Conservation (phyloP, 2,113 vertebrate species). For the Cebus imitator region DNA sequence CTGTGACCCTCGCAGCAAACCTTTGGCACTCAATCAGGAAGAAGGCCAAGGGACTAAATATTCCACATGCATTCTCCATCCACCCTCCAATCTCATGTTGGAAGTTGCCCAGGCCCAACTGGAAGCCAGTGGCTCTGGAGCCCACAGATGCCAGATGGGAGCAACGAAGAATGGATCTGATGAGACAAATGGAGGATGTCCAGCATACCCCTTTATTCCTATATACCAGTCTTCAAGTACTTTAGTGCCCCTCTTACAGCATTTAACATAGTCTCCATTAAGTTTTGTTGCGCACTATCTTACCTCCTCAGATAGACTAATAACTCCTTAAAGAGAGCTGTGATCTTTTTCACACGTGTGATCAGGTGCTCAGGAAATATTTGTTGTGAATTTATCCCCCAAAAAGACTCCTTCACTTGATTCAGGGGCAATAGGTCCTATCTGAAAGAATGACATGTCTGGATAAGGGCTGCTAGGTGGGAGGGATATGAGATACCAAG, state of each 20-base stretch:
- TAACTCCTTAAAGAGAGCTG: neutral
- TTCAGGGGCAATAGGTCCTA: neutral
- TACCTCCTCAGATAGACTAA: neutral
- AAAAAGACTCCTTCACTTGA: neutral
- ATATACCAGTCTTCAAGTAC: neutral
- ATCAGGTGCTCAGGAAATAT: neutral
- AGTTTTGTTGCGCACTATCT: neutral
- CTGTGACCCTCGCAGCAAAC: neutral
- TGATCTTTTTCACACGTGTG: neutral
- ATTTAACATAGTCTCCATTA: neutral
- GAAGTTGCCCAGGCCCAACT: neutral
- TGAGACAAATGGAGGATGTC: neutral
- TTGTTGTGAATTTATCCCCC: neutral
- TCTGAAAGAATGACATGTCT: neutral
- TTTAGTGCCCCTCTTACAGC: neutral
- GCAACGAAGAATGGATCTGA: neutral
- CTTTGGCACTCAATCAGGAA: neutral
- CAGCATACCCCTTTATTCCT: no score
- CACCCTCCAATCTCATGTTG: neutral
- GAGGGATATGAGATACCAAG: neutral
- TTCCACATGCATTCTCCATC: no score
- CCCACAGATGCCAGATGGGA: neutral
- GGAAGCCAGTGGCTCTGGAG: neutral
- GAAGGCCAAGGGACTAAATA: neutral
- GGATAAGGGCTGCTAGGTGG: neutral